Percentiles rank a stretch among this genome's conserved stretches.
Conservation (phyloP, 2,797 vertebrate genomes). For the Sebastes nivosus region DNA sequence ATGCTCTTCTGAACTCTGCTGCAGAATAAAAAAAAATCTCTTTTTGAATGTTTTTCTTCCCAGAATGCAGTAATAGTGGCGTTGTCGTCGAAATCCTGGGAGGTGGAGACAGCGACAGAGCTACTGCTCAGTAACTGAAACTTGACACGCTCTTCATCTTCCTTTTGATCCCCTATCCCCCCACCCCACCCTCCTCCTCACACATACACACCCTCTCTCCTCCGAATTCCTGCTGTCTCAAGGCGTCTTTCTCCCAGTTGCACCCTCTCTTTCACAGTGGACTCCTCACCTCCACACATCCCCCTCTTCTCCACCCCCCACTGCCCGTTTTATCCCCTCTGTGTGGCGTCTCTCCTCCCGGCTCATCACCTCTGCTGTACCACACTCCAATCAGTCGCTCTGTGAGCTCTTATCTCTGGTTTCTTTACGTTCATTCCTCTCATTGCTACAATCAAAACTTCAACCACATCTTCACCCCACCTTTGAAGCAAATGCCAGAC, state of each 20-base stretch:
- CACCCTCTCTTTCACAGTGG: constrained; percentile 45
- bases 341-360: constrained; percentile 70
- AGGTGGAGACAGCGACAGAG: constrained; percentile 98
- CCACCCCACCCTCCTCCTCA: constrained; percentile 45
- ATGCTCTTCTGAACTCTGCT: not conserved
- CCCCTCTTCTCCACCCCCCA: not conserved
- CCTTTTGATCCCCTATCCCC: constrained; percentile 25
- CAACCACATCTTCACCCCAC: constrained; percentile 17
- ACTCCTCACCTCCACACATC: constrained; percentile 25
- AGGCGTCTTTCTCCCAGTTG: constrained; percentile 27
- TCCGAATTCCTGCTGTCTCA: constrained; percentile 49
- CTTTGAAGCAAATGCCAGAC: constrained; percentile 58
- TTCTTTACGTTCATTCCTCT: constrained; percentile 56
- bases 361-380: constrained; percentile 66
- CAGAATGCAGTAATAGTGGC: constrained; percentile 99
- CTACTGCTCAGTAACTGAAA: constrained; percentile 98
- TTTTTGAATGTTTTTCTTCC: constrained; percentile 1
- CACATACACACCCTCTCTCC: constrained; percentile 64
- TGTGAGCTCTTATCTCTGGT: constrained; percentile 58
- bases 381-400: constrained; percentile 77
- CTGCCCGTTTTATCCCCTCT: constrained; percentile 31
- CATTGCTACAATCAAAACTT: constrained; percentile 64
- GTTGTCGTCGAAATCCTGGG: constrained; percentile 99
- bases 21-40: not conserved
- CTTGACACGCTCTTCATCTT: constrained; percentile 52